Evolutionary conservation across 2,113 vertebrate species (phyloP).

Genomic region (Zosterops borbonicus): DNA sequence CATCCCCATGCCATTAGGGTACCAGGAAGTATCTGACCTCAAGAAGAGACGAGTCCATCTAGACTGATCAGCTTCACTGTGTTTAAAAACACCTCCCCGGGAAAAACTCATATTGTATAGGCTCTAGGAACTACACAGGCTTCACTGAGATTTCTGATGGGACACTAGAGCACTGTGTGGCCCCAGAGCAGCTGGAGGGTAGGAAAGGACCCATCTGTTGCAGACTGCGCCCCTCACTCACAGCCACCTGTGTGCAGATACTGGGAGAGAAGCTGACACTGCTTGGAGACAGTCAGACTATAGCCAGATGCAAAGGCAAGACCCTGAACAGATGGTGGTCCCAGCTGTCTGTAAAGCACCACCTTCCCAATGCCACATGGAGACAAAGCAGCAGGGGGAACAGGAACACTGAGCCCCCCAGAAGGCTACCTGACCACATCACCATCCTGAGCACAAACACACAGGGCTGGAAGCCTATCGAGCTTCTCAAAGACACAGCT

Average conservation of each 20-base stretch:
- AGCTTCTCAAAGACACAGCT: background rate
- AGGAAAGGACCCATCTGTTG: background rate
- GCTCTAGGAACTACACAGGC: background rate
- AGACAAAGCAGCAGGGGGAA: background rate
- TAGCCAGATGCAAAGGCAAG: background rate
- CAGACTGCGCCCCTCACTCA: background rate
- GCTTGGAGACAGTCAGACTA: background rate
- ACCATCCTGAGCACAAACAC: background rate
- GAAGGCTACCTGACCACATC: background rate
- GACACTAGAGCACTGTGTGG: background rate
- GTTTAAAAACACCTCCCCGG: background rate
- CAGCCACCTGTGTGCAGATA: background rate
- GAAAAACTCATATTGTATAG: background rate
- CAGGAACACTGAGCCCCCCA: background rate
- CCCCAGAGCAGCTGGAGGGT: background rate
- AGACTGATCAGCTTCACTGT: background rate
- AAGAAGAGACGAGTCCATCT: background rate
- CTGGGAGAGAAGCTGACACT: background rate
- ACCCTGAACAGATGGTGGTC: conserved; percentile 1
- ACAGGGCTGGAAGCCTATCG: fast-evolving
- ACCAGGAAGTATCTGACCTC: background rate
- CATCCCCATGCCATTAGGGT: background rate
- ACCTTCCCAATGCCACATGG: fast-evolving
- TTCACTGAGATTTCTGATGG: background rate
- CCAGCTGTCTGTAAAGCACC: background rate